Evolutionary conservation across 1,140 invertebrate species (phyloP).

Genomic region (Heliothis virescens): DNA sequence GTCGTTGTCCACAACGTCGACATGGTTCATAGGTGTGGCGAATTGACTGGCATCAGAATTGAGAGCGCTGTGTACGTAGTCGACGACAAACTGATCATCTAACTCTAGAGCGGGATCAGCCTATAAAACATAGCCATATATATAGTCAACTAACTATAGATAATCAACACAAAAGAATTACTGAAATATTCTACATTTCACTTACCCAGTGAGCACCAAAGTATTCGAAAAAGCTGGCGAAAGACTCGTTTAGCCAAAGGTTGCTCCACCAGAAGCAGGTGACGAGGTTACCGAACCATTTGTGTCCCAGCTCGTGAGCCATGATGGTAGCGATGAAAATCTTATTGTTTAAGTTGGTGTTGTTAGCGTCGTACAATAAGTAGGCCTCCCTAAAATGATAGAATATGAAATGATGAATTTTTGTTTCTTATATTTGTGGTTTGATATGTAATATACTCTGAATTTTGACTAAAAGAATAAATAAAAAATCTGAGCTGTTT

Average conservation of each 20-base stretch:
- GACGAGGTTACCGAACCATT: conserved; percentile 90
- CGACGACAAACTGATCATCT: conserved; percentile 88
- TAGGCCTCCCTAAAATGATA: conserved; percentile 86
- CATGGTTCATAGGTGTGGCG: conserved; percentile 88
- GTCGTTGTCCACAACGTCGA: conserved; percentile 68
- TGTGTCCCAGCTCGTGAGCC: conserved; percentile 89
- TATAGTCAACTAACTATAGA: conserved; percentile 12
- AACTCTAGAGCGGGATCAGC: conserved; percentile 83
- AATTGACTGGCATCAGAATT: conserved; percentile 87
- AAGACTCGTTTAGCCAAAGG: conserved; percentile 91
- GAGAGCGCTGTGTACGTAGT: conserved; percentile 89
- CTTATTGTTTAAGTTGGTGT: conserved; percentile 82
- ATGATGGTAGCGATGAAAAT: conserved; percentile 87
- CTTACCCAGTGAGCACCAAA: conserved; percentile 84
- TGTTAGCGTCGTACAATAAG: conserved; percentile 85
- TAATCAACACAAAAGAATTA: neutral
- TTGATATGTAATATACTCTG: neutral
- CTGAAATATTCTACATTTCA: neutral
- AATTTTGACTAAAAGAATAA: conserved; percentile 43
- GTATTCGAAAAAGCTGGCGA: conserved; percentile 90
- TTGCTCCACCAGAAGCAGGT: conserved; percentile 91
- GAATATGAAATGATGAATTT: conserved; percentile 1
- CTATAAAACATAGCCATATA: conserved; percentile 63
- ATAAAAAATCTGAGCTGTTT: neutral
- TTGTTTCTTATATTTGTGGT: too few species aligned